These are phyloP conservation scores for Zeuzera pyrina DNA, from an alignment of 2,888 invertebrate species.

Conservation along the genomic window DNA sequence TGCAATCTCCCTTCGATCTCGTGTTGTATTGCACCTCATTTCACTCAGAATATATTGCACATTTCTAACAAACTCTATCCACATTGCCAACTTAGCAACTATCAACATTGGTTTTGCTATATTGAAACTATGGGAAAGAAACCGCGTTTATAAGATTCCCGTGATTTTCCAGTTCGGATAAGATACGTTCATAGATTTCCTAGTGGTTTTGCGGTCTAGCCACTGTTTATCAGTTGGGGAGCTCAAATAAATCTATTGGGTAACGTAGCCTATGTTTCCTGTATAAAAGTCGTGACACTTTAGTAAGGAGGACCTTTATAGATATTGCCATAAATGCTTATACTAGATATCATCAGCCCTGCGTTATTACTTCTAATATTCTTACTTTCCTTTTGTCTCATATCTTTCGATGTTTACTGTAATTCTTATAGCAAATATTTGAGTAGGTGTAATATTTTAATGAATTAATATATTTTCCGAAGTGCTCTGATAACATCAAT, in stretches of 20 bases:
- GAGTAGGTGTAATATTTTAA: no score
- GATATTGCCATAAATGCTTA: constrained; percentile 39
- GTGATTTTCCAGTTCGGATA: constrained; percentile 57
- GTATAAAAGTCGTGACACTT: constrained; percentile 52
- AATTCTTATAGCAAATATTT: no score
- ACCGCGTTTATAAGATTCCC: constrained; percentile 58
- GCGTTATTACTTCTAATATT: no score
- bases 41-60: constrained; percentile 40
- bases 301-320: constrained; percentile 39
- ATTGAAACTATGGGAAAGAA: constrained; percentile 61
- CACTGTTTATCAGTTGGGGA: constrained; percentile 55
- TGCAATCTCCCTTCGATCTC: constrained; percentile 57
- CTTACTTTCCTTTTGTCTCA: no score
- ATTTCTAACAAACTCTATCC: constrained; percentile 30
- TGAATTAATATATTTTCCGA: no score
- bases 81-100: constrained; percentile 48
- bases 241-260: constrained; percentile 62
- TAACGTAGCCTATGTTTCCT: constrained; percentile 47
- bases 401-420: no score
- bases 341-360: no score
- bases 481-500: no score
- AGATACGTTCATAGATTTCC: constrained; percentile 60
- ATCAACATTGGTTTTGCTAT: constrained; percentile 65
- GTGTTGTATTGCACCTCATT: constrained; percentile 60
- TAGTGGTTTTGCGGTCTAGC: constrained; percentile 61